A percentile compares a stretch with the other conserved stretches of the same genome.
Evolutionary conservation across 2,888 invertebrate genomes (phyloP).

Genomic region (Machimus atricapillus): DNA sequence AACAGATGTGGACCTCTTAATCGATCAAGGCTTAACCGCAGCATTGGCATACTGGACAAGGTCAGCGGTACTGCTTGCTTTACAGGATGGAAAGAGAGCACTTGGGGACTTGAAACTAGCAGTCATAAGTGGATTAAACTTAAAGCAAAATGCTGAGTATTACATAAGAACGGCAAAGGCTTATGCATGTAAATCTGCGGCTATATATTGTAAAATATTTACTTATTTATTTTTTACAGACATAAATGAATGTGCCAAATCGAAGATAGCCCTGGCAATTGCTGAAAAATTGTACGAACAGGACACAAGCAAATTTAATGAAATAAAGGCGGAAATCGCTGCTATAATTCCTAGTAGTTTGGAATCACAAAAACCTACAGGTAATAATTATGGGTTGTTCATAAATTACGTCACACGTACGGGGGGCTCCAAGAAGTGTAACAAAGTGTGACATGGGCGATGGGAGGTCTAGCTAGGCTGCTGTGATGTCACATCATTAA

Average conservation of each 20-base stretch:
- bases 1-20: constrained; percentile 62
- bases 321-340: constrained; percentile 63
- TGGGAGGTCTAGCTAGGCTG: too few relatives aligned
- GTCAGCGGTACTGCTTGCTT: constrained; percentile 69
- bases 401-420: too few relatives aligned
- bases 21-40: constrained; percentile 71
- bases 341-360: constrained; percentile 51
- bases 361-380: background rate
- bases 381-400: background rate
- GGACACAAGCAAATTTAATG: constrained; percentile 61
- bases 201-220: background rate
- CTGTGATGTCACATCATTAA: too few relatives aligned
- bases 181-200: constrained; percentile 62
- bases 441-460: too few relatives aligned
- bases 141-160: constrained; percentile 69
- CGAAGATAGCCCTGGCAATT: constrained; percentile 71
- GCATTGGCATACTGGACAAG: constrained; percentile 73
- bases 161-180: constrained; percentile 76
- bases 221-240: constrained; percentile 61
- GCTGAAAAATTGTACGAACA: constrained; percentile 68
- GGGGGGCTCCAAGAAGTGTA: too few relatives aligned
- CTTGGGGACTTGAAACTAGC: constrained; percentile 74
- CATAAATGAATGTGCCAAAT: constrained; percentile 67
- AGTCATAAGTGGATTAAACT: constrained; percentile 69
- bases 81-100: constrained; percentile 68